Base-by-base conservation (phyloP, 2,888 invertebrate species). In the Axea sp. region DNA sequence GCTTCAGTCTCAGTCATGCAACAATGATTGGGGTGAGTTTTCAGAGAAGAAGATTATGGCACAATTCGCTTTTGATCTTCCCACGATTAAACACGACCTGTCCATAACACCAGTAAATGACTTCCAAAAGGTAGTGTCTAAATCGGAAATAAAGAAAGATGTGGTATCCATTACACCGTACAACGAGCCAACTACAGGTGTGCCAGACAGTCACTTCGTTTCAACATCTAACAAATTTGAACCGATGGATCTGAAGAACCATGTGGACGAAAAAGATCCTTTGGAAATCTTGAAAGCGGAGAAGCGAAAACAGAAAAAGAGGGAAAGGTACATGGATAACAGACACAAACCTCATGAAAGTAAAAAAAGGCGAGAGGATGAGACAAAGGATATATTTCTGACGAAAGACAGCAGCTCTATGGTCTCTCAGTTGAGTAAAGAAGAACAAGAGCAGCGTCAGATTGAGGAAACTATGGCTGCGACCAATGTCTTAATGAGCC, bases 381-480 rank as follows among this genome's bases (percentile, higher is more conserved):
- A 81, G 19, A 22, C 69, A 12, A 51, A 77, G 7, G 82, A 82
- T 2, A 75, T 78, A 9, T 57, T 60, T 55, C 33, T 69, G n/a
- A 77, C 60, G 47, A 79, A 76, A 45, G 80, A 80, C 3, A 45
- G 73, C 60, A 76, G 74, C 51, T 67, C 78, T 49, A 73, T 77
- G 53, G 73, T 77, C 15, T 78, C 76, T 1, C 80, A 75, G 7
- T 73, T 86, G 4, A 77, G 81, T 1, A 84, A 80, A 51, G 84
- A 86, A 28, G 86, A 86, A 39, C 85, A 85, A 69, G 86, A 87
- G 47, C 85, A 84, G 33, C 78, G 83, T 11, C 85, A 86, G 57
- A 86, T 86, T 53, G 88, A 88, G 35, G 88, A 88, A 72, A 88
- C 88, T 1, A 84, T 86, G 60, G 88, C 88, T 1, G 88, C 88